These are phyloP conservation scores for Noctua janthe DNA, from an alignment of 2,888 invertebrate species.

Conservation along the genomic window DNA sequence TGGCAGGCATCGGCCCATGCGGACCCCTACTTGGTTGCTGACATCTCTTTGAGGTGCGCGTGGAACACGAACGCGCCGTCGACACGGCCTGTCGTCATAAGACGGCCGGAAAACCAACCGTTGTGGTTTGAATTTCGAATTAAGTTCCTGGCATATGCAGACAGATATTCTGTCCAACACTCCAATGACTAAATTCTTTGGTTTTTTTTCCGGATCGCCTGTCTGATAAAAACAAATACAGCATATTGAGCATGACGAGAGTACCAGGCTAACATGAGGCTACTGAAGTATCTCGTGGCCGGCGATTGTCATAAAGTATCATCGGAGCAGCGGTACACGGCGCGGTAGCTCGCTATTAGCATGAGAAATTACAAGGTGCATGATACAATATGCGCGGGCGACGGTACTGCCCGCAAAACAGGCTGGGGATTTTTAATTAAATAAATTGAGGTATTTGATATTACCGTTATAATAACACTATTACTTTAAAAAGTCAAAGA, in stretches of 20 bases:
- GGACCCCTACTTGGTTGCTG: too few relatives aligned
- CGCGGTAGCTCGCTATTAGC: constrained; percentile 70
- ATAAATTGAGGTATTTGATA: neutral
- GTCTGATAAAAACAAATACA: constrained; percentile 6
- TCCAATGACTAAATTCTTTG: neutral
- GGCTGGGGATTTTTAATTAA: neutral
- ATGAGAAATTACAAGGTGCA: constrained; percentile 73
- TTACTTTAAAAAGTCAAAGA: neutral
- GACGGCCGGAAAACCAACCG: neutral
- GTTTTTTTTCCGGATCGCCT: neutral
- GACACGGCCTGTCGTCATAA: too few relatives aligned
- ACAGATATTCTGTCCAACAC: neutral
- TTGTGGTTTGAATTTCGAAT: too few relatives aligned
- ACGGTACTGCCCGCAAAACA: constrained; percentile 54
- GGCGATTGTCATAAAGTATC: constrained; percentile 56
- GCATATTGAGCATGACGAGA: constrained; percentile 23
- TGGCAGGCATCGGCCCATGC: too few relatives aligned
- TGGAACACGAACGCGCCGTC: too few relatives aligned
- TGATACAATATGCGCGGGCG: constrained; percentile 54
- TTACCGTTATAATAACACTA: neutral
- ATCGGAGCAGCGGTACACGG: constrained; percentile 54
- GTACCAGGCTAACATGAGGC: constrained; percentile 47
- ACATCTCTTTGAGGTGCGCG: too few relatives aligned
- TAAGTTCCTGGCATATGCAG: too few relatives aligned
- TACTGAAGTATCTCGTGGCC: constrained; percentile 47